Conservation (phyloP, 2,797 vertebrate species). For the Knipowitschia caucasica region DNA sequence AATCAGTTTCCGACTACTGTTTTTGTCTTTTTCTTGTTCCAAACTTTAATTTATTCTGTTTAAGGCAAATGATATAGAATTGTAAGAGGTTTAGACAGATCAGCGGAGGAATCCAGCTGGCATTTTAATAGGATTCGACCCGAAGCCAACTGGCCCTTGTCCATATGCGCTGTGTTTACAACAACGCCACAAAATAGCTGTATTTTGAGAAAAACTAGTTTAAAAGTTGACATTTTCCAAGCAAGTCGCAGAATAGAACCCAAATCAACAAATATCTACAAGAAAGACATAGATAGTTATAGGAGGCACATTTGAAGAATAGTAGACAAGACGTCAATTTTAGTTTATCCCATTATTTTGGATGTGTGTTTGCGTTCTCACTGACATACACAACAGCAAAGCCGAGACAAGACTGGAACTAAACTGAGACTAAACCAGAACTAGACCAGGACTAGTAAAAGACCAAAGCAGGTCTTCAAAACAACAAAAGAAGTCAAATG, state of each 20-base stretch:
- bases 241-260: neutral
- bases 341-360: neutral
- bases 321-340: neutral
- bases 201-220: slow-evolving; percentile 18
- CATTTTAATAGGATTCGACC: slow-evolving; percentile 58
- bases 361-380: neutral
- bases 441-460: neutral
- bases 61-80: slow-evolving; percentile 42
- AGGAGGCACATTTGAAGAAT: neutral
- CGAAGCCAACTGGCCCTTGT: slow-evolving; percentile 46
- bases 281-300: no score
- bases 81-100: slow-evolving; percentile 60
- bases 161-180: slow-evolving; percentile 42
- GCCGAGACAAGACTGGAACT: neutral
- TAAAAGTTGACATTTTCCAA: slow-evolving; percentile 4
- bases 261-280: neutral
- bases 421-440: neutral
- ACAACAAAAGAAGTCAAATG: neutral
- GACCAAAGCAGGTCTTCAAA: neutral
- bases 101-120: slow-evolving; percentile 50
- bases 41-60: slow-evolving; percentile 28
- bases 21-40: slow-evolving; percentile 13
- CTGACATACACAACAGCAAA: neutral
- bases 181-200: slow-evolving; percentile 19
- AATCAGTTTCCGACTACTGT: slow-evolving; percentile 3